Conservation (phyloP, 2,888 invertebrate species). For the Drosophila nigritarsus region DNA sequence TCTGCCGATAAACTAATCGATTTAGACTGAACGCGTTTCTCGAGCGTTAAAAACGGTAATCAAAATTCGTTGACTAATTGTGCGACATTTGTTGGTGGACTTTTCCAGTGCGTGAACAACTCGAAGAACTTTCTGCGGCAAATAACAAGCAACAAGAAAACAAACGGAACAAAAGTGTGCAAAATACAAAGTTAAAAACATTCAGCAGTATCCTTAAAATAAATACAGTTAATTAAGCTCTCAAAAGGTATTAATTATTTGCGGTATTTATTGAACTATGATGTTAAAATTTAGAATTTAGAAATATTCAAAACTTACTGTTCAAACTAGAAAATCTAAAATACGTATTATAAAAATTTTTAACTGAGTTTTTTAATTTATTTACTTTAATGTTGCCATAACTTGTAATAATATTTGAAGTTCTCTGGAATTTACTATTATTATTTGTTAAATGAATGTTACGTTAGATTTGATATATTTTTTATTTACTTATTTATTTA, state of each 20-base stretch:
- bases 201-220: neutral
- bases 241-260: slow-evolving; percentile 38
- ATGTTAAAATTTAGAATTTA: neutral
- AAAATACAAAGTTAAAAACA: slow-evolving; percentile 11
- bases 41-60: slow-evolving; percentile 2
- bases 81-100: slow-evolving; percentile 21
- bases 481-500: neutral
- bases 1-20: neutral
- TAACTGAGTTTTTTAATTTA: neutral
- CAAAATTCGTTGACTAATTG: slow-evolving; percentile 1
- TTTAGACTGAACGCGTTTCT: neutral
- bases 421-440: neutral
- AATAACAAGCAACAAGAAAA: neutral
- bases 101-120: slow-evolving; percentile 21
- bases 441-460: neutral
- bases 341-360: neutral
- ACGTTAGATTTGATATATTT: neutral
- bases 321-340: neutral
- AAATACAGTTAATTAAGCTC: neutral
- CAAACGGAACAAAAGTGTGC: slow-evolving; percentile 23
- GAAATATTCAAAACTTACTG: neutral
- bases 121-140: neutral
- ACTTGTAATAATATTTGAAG: neutral
- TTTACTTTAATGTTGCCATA: neutral
- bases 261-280: neutral